Conservation (phyloP, 1,140 invertebrate genomes). For the Drosophila arawakana region DNA sequence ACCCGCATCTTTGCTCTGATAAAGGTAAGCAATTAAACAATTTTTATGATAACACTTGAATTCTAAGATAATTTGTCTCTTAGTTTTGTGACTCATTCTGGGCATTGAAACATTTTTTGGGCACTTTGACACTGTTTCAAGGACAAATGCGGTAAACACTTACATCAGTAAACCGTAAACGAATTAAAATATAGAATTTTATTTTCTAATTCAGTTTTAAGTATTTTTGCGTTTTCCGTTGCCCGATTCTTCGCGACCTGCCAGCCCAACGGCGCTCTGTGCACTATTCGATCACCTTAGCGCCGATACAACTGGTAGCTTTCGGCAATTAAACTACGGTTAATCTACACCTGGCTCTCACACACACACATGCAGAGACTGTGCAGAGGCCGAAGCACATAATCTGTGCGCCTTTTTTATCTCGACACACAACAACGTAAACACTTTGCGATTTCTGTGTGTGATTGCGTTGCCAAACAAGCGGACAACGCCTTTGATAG, state of each 20-base stretch:
- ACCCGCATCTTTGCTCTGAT: constrained; percentile 47
- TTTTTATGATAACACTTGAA: constrained; percentile 8
- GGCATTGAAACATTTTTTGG: constrained; percentile 3
- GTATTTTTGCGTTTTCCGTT: not conserved
- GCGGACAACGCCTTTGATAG: constrained; percentile 46
- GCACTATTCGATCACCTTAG: constrained; percentile 68
- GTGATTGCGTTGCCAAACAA: constrained; percentile 57
- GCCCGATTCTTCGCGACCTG: constrained; percentile 59
- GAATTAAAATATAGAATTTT: not conserved
- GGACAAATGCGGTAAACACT: constrained; percentile 9
- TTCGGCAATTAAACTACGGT: constrained; percentile 69
- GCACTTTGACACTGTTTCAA: constrained; percentile 6
- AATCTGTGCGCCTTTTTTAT: constrained; percentile 65
- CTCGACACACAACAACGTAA: constrained; percentile 62
- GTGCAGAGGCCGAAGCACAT: constrained; percentile 21
- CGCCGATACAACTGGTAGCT: constrained; percentile 49
- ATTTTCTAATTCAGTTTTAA: not conserved
- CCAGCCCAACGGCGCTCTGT: constrained; percentile 59
- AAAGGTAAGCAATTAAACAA: constrained; percentile 9
- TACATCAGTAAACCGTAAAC: constrained; percentile 22
- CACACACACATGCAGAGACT: constrained; percentile 20
- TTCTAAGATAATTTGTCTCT: not conserved
- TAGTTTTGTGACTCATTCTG: constrained; percentile 13
- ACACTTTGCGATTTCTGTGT: constrained; percentile 66
- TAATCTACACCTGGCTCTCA: constrained; percentile 66